Evolutionary conservation across 1,140 invertebrate species (phyloP), one percentile per base, ranked within the genome.

Genomic region (Anastrepha obliqua): DNA sequence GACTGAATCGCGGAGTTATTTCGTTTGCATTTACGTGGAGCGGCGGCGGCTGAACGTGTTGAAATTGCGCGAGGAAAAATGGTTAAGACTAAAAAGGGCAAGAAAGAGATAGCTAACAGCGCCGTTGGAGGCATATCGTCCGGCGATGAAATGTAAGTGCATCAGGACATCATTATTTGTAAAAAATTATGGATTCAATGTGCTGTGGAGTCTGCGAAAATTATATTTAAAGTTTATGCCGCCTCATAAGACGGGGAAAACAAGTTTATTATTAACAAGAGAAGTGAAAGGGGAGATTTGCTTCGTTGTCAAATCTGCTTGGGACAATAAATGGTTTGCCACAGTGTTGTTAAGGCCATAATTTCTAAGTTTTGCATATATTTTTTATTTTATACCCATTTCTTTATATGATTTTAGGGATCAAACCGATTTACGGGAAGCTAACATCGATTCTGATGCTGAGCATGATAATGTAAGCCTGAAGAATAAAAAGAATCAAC

Each of bases 11-110:
- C 85, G 59, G 67, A 74, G 70, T 81, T 81, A 81, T 81, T 81
- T 81, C 74, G 74, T 55, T 81, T 81, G 74, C 47, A 89, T 92
- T 91, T 88, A 90, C 70, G 87, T 89, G 92, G 89, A 90, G 88
- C 89, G 89, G 88, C 89, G 90, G 88, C 89, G 90, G 88, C 90
- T 90, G 91, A 93, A 91, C 91, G 92, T 92, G 91, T 92, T 92
- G 91, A 91, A 91, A 90, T 91, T 91, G 88, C 90, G 90, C 81
- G 89, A 90, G 89, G 91, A 90, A 93, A 92, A 92, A 93, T 93
- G 92, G 92, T 93, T 92, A 93, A 93, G 91, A 89, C 91, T 92
- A 93, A 93, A 93, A 93, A 93, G 91, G 92, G 92, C 92, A 93
- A 93, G 92, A 93, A 93, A 92, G 92, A 93, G 91, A 92, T 92